Evolutionary conservation across 2,113 vertebrate genomes (phyloP).

Genomic region (Alectura lathami): DNA sequence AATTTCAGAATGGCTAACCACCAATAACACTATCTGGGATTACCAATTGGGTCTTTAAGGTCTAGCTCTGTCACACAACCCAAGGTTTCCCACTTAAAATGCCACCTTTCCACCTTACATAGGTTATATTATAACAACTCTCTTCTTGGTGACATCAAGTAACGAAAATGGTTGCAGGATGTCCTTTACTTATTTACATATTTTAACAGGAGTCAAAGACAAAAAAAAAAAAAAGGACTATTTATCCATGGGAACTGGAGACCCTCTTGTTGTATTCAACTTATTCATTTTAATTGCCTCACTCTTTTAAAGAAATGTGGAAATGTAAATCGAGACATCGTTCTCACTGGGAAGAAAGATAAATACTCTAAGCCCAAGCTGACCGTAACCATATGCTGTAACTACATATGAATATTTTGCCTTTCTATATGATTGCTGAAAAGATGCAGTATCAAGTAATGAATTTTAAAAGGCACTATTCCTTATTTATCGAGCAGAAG

Average conservation of each 20-base stretch:
- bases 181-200: slow-evolving; percentile 47
- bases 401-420: background rate
- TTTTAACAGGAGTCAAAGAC: slow-evolving; percentile 44
- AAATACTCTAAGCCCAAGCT: background rate
- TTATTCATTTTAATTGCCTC: slow-evolving; percentile 48
- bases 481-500: background rate
- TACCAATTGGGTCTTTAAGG: background rate
- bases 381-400: background rate
- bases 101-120: background rate
- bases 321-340: background rate
- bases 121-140: background rate
- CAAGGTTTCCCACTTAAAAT: background rate
- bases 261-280: slow-evolving; percentile 15
- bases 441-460: background rate
- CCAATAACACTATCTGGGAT: background rate
- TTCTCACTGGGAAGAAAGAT: background rate
- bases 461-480: background rate
- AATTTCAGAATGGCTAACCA: background rate
- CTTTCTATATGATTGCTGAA: background rate
- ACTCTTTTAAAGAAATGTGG: background rate
- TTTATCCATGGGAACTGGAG: background rate
- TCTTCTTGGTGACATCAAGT: slow-evolving; percentile 18
- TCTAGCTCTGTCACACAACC: background rate
- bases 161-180: slow-evolving; percentile 30
- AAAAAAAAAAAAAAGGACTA: slow-evolving; percentile 2